phyloP scores from a whole-genome alignment of 2,797 vertebrate species.

The Peromyscus nudipes region DNA sequence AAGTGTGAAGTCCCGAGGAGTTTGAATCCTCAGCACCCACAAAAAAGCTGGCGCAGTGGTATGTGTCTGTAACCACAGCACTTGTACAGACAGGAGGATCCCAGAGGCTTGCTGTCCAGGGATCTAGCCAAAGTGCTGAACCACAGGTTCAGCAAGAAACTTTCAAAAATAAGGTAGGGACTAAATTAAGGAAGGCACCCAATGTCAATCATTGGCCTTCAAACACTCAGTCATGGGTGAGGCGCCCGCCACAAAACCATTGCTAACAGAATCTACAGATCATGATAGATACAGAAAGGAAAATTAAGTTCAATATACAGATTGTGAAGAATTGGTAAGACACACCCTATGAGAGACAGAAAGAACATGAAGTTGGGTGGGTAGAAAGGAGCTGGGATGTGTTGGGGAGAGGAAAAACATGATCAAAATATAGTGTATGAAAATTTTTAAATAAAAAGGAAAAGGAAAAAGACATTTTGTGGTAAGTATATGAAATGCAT shows the following conservation, averaged over 20 bases:
- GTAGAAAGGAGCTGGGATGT: neutral
- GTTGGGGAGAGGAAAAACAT: neutral
- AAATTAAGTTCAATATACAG: conserved; percentile 14
- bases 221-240: neutral
- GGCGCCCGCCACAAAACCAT: neutral
- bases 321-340: conserved; percentile 41
- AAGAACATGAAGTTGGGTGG: neutral
- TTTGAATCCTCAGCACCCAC: too few species aligned
- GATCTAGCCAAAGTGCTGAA: neutral
- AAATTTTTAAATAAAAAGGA: neutral
- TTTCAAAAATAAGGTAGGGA: neutral
- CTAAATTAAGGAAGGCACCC: neutral
- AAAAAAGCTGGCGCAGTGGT: too few species aligned
- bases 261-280: neutral
- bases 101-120: neutral
- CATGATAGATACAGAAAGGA: conserved; percentile 7
- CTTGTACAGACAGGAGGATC: neutral
- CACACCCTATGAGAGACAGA: neutral
- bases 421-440: neutral
- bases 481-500: neutral
- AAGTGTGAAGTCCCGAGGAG: too few species aligned
- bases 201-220: neutral
- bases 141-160: neutral
- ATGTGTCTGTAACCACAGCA: neutral
- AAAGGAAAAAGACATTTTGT: neutral